A percentile compares a stretch with the other conserved stretches of the same genome.
phyloP scores from a whole-genome alignment of 2,888 invertebrate genomes.

The Spatulosminthurus flaviceps region DNA sequence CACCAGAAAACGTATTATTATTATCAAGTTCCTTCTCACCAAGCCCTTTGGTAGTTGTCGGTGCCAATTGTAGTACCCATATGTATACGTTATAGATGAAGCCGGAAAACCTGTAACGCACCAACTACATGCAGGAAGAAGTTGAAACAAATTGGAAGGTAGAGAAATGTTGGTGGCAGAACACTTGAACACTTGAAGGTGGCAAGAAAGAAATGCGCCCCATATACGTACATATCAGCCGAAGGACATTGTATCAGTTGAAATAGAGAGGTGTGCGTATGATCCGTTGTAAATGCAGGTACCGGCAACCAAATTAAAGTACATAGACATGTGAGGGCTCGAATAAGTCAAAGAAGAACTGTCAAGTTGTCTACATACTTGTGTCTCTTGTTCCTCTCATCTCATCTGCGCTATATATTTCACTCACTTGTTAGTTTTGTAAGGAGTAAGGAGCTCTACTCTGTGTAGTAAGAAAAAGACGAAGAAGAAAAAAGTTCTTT shows the following conservation, averaged over 20 bases:
- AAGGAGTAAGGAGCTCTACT: not conserved
- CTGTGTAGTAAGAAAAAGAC: too few relatives aligned
- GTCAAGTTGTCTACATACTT: conserved; percentile 22
- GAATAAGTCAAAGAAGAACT: conserved; percentile 28
- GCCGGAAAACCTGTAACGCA: not conserved
- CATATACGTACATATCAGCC: too few relatives aligned
- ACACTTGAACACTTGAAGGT: too few relatives aligned
- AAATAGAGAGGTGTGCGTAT: too few relatives aligned
- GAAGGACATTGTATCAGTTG: too few relatives aligned
- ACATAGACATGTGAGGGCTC: not conserved
- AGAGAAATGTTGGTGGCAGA: not conserved
- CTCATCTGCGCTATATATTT: conserved; percentile 6
- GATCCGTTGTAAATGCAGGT: not conserved
- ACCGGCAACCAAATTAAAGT: conserved; percentile 16
- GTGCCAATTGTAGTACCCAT: not conserved
- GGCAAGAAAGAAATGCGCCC: too few relatives aligned
- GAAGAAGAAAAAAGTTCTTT: too few relatives aligned
- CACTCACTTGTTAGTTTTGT: not conserved
- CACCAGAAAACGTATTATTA: not conserved
- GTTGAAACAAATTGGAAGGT: conserved; percentile 12
- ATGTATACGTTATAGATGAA: too few relatives aligned
- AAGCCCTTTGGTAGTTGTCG: not conserved
- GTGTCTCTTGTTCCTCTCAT: conserved; percentile 11
- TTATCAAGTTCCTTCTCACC: not conserved
- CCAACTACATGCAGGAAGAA: too few relatives aligned